These are phyloP conservation scores for Grammomys dolichurus DNA, from an alignment of 2,113 vertebrate species.

Conservation along the genomic window DNA sequence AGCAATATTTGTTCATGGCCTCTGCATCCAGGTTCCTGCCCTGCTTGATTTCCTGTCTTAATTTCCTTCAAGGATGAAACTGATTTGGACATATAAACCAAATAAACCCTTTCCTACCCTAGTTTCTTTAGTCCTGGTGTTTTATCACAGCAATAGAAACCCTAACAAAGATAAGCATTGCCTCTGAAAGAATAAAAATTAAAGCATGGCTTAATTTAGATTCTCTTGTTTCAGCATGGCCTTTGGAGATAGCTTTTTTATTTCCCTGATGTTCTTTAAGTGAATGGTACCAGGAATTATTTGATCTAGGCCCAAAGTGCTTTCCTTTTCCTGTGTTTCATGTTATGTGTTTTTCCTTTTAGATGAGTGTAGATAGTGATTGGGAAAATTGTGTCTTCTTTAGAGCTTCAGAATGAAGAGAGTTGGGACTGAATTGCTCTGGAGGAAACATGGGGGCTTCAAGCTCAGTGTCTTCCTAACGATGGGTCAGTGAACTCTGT, in stretches of 20 bases:
- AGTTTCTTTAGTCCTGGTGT: not conserved
- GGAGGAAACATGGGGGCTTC: not conserved
- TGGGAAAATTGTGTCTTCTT: not conserved
- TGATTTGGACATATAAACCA: not conserved
- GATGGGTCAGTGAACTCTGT: conserved; percentile 56
- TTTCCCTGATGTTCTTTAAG: not conserved
- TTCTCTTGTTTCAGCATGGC: not conserved
- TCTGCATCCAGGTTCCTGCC: not conserved
- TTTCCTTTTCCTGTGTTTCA: conserved; percentile 42
- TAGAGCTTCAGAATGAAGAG: not conserved
- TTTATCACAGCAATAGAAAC: not conserved
- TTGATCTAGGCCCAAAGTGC: conserved; percentile 62
- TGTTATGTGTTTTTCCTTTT: not conserved
- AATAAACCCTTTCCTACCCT: not conserved
- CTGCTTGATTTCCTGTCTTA: not conserved
- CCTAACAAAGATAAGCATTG: not conserved
- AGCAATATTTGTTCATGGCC: not conserved
- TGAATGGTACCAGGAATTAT: not conserved
- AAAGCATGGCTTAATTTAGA: not conserved
- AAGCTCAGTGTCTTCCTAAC: conserved; percentile 7
- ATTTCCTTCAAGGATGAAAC: not conserved
- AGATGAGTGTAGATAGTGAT: not conserved
- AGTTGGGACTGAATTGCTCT: not conserved
- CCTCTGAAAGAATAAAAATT: conserved; percentile 39
- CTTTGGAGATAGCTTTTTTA: not conserved